A percentile compares a stretch with the other conserved stretches of the same genome.
Conservation (phyloP, 2,113 vertebrate genomes). For the Suncus etruscus region DNA sequence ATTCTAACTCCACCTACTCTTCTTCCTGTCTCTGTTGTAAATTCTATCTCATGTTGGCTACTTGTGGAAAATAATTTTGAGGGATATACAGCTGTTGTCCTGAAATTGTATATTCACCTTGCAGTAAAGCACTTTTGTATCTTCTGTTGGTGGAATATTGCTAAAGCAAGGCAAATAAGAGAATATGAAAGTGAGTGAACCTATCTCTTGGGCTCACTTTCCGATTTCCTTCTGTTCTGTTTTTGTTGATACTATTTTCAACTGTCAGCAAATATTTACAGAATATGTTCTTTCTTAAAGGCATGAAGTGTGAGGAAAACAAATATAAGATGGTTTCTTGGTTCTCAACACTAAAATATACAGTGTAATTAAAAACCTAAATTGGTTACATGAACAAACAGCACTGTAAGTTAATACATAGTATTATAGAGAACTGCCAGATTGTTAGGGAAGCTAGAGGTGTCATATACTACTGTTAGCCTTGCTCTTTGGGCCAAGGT, state of each 20-base stretch:
- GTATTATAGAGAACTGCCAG: slow-evolving; percentile 18
- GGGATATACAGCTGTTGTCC: slow-evolving; percentile 80
- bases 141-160: slow-evolving; percentile 63
- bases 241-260: slow-evolving; percentile 56
- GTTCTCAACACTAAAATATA: slow-evolving; percentile 3
- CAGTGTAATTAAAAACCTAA: slow-evolving; percentile 41
- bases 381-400: slow-evolving; percentile 19
- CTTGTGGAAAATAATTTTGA: slow-evolving; percentile 78
- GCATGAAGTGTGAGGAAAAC: slow-evolving; percentile 49
- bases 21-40: slow-evolving; percentile 83
- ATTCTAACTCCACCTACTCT: slow-evolving; percentile 83
- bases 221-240: slow-evolving; percentile 50
- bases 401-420: background rate
- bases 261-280: slow-evolving; percentile 49
- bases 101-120: slow-evolving; percentile 79
- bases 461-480: slow-evolving; percentile 37
- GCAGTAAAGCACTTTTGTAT: slow-evolving; percentile 66
- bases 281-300: slow-evolving; percentile 58
- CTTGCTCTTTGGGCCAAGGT: slow-evolving; percentile 55
- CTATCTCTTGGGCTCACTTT: slow-evolving; percentile 49
- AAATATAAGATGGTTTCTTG: slow-evolving; percentile 34
- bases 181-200: slow-evolving; percentile 52
- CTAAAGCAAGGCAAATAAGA: slow-evolving; percentile 61
- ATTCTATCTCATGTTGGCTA: slow-evolving; percentile 79
- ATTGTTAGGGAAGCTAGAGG: slow-evolving; percentile 21